Base-by-base conservation (phyloP, 2,113 vertebrate genomes). In the Acrocephalus arundinaceus region DNA sequence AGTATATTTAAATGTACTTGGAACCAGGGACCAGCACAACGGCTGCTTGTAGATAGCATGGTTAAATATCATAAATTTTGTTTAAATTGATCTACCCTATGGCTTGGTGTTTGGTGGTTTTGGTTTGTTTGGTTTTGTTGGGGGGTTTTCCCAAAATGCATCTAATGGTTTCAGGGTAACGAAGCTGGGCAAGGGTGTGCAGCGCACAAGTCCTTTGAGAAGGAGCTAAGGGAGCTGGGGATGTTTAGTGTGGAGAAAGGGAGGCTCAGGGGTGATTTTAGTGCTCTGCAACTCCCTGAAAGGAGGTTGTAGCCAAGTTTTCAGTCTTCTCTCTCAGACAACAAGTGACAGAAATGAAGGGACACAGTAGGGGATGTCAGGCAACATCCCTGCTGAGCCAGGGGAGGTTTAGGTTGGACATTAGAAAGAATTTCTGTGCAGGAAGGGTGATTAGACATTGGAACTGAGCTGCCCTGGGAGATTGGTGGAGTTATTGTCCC, bases 101-200 rank as follows among this genome's bases (percentile, higher is more conserved):
- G 48, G 33, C 14, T 78, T 55, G 70, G 6, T 54, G 28, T 30
- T 70, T 20, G n/a, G 5, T 43, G 37, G 28, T 6, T 49, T 49
- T 24, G 24, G 24, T 30, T 43, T 2, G 5, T 22, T 30, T 48
- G 7, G 0, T 73, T 31, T 18, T 77, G 33, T 33, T 33, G 48
- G 23, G 41, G 6, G 3, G 11, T 24, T 33, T 37, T 39, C 11
- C 19, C 33, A 16, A 35, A 79, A 30, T 41, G 12, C 15, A n/a
- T 5, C 4, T 30, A 15, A 62, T 39, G 21, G 30, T 25, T 35
- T 2, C 7, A 31, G 33, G n/a, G n/a, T 59, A n/a, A 9, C 0
- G 28, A 37, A 67, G 46, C 39, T 75, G 87, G 70, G 24, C 30
- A 4, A 31, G 54, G 78, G 48, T 62, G 20, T 70, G 41, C 41